These are phyloP conservation scores for Lynx canadensis DNA, from an alignment of 2,113 vertebrate genomes.

Conservation along the genomic window DNA sequence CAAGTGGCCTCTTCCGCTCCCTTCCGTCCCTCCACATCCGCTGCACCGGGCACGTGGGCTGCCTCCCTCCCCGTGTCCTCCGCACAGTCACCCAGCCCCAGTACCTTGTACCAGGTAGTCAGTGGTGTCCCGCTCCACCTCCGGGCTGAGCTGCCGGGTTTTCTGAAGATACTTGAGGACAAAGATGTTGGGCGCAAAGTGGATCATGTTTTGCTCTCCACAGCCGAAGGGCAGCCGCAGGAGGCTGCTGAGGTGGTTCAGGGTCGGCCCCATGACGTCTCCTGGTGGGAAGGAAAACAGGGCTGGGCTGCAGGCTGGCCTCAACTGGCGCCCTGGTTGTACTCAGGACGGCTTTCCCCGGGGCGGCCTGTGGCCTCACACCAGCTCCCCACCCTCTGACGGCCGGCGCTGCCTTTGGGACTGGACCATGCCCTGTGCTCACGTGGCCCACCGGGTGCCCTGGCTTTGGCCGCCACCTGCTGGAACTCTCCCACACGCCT, in stretches of 20 bases:
- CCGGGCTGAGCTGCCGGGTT: slow-evolving; percentile 91
- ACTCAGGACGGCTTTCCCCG: neutral
- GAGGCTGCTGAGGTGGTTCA: slow-evolving; percentile 94
- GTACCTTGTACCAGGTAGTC: slow-evolving; percentile 93
- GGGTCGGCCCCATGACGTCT: slow-evolving; percentile 95
- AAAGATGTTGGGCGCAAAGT: slow-evolving; percentile 96
- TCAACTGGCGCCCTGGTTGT: neutral
- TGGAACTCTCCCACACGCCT: neutral
- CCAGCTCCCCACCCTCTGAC: neutral
- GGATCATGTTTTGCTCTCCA: slow-evolving; percentile 98
- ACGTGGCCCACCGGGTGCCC: too few relatives aligned
- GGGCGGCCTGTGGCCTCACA: accelerated
- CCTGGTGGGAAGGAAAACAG: slow-evolving; percentile 82
- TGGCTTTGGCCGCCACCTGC: neutral
- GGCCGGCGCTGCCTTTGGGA: neutral
- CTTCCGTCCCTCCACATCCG: accelerated
- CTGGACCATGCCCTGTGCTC: too few relatives aligned
- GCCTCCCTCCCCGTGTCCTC: neutral
- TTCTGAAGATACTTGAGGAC: slow-evolving; percentile 96
- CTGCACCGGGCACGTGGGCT: accelerated
- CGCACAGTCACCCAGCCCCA: neutral
- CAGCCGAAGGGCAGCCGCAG: slow-evolving; percentile 94
- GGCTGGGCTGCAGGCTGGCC: neutral
- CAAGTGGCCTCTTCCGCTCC: neutral
- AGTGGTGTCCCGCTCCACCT: slow-evolving; percentile 92